phyloP scores from a whole-genome alignment of 2,113 vertebrate genomes.

The Lagopus leucura region DNA sequence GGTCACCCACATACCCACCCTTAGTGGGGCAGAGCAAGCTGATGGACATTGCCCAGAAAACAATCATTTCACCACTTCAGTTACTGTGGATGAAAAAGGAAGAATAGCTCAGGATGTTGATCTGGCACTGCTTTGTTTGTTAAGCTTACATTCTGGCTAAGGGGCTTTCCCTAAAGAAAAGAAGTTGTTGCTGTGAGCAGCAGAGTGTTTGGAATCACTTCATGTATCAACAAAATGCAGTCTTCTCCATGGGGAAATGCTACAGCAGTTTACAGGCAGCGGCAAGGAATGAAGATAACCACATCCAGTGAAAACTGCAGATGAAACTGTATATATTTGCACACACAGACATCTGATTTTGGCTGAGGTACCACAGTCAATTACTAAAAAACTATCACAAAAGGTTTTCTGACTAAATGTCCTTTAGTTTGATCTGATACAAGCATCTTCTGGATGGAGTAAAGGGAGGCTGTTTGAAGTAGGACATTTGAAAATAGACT shows the following conservation, averaged over 20 bases:
- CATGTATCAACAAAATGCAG: not conserved
- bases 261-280: slow-evolving; percentile 13
- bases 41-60: not conserved
- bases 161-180: not conserved
- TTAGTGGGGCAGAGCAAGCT: not conserved
- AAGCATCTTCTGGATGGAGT: not conserved
- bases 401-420: not conserved
- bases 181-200: not conserved
- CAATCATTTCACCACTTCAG: not conserved
- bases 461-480: not conserved
- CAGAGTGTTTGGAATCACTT: slow-evolving; percentile 16
- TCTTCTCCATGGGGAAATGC: not conserved
- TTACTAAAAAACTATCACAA: not conserved
- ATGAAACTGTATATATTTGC: not conserved
- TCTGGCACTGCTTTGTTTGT: not conserved
- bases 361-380: not conserved
- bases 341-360: not conserved
- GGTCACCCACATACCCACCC: not conserved
- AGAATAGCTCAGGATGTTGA: not conserved
- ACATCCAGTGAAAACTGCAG: not conserved
- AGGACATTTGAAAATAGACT: slow-evolving; percentile 2
- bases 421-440: slow-evolving; percentile 1
- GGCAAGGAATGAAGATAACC: not conserved
- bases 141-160: not conserved
- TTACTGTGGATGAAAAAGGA: not conserved